Evolutionary conservation across 2,888 invertebrate species (phyloP).

Genomic region (Clivina fossor): DNA sequence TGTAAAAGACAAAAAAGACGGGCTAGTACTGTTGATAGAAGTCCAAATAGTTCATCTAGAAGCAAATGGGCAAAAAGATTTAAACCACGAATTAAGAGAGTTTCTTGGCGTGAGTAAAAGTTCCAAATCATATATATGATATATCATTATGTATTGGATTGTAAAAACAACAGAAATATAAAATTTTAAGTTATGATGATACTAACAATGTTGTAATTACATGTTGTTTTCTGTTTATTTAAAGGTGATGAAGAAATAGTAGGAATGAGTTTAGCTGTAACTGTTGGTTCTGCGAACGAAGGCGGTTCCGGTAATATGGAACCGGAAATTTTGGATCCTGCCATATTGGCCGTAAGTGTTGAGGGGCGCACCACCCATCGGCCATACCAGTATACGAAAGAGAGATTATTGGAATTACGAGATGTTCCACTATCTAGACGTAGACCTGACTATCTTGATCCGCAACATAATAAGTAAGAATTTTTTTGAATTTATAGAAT

Average conservation of each 20-base stretch:
- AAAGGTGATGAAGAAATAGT: conserved; percentile 58
- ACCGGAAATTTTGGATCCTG: conserved; percentile 55
- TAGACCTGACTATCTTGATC: conserved; percentile 70
- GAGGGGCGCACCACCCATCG: conserved; percentile 48
- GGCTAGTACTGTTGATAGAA: conserved; percentile 19
- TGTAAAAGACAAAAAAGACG: conserved; percentile 24
- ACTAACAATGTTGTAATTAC: neutral
- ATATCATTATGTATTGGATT: neutral
- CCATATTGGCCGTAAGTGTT: conserved; percentile 61
- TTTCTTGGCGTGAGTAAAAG: conserved; percentile 37
- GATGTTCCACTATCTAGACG: conserved; percentile 69
- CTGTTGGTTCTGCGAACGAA: conserved; percentile 47
- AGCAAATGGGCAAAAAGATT: conserved; percentile 19
- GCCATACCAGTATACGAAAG: conserved; percentile 63
- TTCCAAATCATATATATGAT: neutral
- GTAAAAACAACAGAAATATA: no score
- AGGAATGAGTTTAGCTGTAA: conserved; percentile 54
- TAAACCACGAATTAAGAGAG: conserved; percentile 32
- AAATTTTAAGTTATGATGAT: no score
- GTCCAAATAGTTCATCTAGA: conserved; percentile 5
- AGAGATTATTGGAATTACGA: conserved; percentile 71
- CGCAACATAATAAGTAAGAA: conserved; percentile 59
- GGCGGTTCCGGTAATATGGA: conserved; percentile 28
- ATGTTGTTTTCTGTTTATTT: conserved; percentile 35
- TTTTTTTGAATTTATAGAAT: no score